Percentiles rank a stretch among this genome's conserved stretches.
Conservation (phyloP, 2,888 invertebrate species). For the Xestoiulus laeticollis region DNA sequence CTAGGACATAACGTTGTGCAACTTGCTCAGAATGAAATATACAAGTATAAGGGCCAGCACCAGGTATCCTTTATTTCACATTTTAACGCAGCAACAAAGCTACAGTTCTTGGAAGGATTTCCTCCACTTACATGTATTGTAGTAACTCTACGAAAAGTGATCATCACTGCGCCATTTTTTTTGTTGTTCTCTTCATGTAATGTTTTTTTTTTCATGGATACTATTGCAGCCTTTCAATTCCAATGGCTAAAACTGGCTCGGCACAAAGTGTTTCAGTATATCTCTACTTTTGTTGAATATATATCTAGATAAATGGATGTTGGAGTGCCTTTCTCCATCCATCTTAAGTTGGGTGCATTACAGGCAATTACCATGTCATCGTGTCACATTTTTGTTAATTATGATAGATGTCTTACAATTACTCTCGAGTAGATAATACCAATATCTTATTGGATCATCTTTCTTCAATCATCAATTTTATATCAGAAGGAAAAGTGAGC, state of each 20-base stretch:
- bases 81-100: not conserved
- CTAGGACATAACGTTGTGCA: not conserved
- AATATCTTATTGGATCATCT: conserved; percentile 51
- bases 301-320: conserved; percentile 51
- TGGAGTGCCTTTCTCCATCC: conserved; percentile 50
- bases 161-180: conserved; percentile 13
- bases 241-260: conserved; percentile 7
- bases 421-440: conserved; percentile 38
- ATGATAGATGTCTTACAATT: conserved; percentile 53
- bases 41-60: not conserved
- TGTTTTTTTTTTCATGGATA: not conserved
- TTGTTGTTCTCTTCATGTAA: not conserved
- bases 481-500: conserved; percentile 49
- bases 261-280: conserved; percentile 6
- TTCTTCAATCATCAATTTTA: conserved; percentile 54
- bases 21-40: not conserved
- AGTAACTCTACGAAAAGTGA: not conserved
- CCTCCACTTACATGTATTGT: not conserved
- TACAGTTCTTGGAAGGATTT: not conserved
- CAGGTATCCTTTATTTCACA: not conserved
- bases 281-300: conserved; percentile 34
- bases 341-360: conserved; percentile 51
- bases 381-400: conserved; percentile 53
- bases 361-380: conserved; percentile 53
- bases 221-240: not conserved